These are phyloP conservation scores for Luffia ferchaultella DNA, from an alignment of 2,888 invertebrate species.

Conservation along the genomic window DNA sequence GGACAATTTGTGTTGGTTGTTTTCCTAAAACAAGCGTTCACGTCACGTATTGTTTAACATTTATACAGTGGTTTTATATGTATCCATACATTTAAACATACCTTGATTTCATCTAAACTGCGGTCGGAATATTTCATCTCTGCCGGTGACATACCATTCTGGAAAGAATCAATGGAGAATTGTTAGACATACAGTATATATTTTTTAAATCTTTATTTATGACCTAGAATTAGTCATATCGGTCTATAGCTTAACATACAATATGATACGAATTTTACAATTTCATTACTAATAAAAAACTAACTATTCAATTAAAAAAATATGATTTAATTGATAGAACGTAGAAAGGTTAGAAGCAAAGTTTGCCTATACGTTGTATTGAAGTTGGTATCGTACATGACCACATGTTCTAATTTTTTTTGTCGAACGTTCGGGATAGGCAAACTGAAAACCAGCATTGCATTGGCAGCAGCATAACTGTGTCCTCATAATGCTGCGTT, in stretches of 20 bases:
- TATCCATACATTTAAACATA: conserved; percentile 19
- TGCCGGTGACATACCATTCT: conserved; percentile 44
- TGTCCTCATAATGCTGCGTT: too few species aligned
- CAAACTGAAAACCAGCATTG: too few species aligned
- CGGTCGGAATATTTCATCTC: conserved; percentile 47
- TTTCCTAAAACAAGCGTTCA: too few species aligned
- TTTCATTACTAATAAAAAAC: neutral
- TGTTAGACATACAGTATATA: neutral
- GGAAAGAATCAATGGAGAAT: conserved; percentile 22
- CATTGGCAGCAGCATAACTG: too few species aligned
- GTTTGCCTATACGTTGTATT: too few species aligned
- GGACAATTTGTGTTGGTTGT: neutral
- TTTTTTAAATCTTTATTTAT: neutral
- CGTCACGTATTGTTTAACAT: too few species aligned
- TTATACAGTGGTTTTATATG: too few species aligned
- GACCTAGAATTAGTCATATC: neutral
- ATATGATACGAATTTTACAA: neutral
- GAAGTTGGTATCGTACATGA: too few species aligned
- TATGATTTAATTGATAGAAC: neutral
- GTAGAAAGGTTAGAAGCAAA: neutral
- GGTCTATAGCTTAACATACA: neutral
- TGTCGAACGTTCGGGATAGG: too few species aligned
- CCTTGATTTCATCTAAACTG: conserved; percentile 57
- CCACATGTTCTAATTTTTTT: too few species aligned
- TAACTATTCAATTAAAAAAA: neutral